Base-by-base conservation (phyloP, 1,140 invertebrate genomes). In the Holotrichia oblita region DNA sequence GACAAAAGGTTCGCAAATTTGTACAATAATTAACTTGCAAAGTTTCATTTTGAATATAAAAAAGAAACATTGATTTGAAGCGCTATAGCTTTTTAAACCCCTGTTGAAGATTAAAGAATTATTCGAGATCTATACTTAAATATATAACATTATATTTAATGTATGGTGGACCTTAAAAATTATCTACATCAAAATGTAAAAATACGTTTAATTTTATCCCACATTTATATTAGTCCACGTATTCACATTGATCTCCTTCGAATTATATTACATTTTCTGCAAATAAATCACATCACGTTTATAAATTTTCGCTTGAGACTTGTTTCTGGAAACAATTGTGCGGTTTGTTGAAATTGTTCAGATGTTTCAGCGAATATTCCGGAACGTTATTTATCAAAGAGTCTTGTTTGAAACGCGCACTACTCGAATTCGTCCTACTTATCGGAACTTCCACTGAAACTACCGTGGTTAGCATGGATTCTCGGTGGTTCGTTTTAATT, bases 391-490 rank as follows among this genome's bases (percentile, higher is more conserved):
- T 42, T 48, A 48, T 48, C 9, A 76, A 55, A 4, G 74, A 44
- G 8, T 76, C 74, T 6, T 76, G 40, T 22, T 76, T 76, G 8
- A 42, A 76, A 20, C 74, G 40, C 14, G 24, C 79, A 40, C 59
- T 79, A 24, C 61, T 77, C 0, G 80, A 81, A 42, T 78, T 74
- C 10, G 41, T 69, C 24, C 77, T 79, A 24, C 59, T 73, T 27
- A 81, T 77, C 0, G 82, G 81, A 12, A 83, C 34, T 61, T 83
- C 82, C 6, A 83, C 82, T 4, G 78, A 81, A 17, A 83, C 81
- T 8, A 81, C 79, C 10, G 81, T 82, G 6, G 81, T 82, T 42
- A 80, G 73, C 27, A 81, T 59, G 12, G 81, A 82, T 42, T 69
- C 59, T 20, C 80, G 12, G 6, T 79, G 8, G 24, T 79, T 77